Conservation (phyloP, 2,797 vertebrate genomes). For the Sparus aurata region DNA sequence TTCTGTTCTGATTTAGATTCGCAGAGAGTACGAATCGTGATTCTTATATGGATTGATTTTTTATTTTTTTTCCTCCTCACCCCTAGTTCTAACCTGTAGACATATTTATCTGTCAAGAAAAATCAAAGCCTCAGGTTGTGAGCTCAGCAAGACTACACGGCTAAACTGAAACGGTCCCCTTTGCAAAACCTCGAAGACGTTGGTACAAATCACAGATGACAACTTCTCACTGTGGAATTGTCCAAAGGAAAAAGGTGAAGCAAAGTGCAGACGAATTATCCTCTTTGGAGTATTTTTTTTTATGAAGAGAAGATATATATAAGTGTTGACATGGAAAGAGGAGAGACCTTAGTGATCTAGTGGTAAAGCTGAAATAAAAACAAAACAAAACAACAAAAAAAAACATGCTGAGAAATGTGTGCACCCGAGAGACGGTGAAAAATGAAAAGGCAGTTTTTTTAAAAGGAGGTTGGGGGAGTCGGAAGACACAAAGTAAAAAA, state of each 20-base stretch:
- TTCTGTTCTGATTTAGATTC: not conserved
- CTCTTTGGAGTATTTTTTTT: slow-evolving; percentile 34
- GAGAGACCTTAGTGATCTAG: slow-evolving; percentile 21
- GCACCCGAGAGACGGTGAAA: slow-evolving; percentile 31
- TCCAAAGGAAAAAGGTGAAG: slow-evolving; percentile 53
- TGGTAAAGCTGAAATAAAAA: slow-evolving; percentile 4
- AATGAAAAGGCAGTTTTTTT: slow-evolving; percentile 21
- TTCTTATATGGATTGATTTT: not conserved
- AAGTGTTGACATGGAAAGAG: slow-evolving; percentile 42
- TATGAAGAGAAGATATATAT: slow-evolving; percentile 24
- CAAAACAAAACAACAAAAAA: slow-evolving; percentile 24
- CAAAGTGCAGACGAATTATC: slow-evolving; percentile 42
- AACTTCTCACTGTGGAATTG: slow-evolving; percentile 57
- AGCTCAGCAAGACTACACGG: slow-evolving; percentile 12
- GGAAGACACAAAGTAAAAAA: slow-evolving; percentile 28
- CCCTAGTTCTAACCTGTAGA: slow-evolving; percentile 23
- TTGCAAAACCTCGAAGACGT: slow-evolving; percentile 35
- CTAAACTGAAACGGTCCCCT: slow-evolving; percentile 42
- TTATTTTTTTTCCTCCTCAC: not conserved
- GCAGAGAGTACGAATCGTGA: not conserved
- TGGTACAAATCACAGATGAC: slow-evolving; percentile 67
- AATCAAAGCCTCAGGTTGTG: slow-evolving; percentile 41
- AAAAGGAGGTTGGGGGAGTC: slow-evolving; percentile 7
- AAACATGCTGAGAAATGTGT: slow-evolving; percentile 22
- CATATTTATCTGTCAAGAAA: slow-evolving; percentile 53